Percentiles rank a stretch among this genome's conserved stretches.
These are phyloP conservation scores for Plecotus auritus DNA, from an alignment of 2,113 vertebrate genomes.

Conservation along the genomic window DNA sequence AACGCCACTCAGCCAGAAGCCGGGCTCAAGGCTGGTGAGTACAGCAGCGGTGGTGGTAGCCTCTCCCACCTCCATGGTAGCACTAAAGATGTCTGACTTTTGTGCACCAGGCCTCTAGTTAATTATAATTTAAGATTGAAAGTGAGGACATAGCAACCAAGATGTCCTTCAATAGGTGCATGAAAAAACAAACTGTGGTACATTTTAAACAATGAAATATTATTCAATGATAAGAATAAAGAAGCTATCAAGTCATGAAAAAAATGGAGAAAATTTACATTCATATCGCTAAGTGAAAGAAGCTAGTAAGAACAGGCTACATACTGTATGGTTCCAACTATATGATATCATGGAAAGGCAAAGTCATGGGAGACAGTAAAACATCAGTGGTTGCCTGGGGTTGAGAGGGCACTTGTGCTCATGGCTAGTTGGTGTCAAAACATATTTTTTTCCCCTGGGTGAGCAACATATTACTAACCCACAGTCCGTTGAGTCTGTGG, in stretches of 20 bases:
- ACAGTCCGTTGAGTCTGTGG: neutral
- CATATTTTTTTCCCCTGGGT: neutral
- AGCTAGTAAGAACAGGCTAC: neutral
- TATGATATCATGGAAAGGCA: neutral
- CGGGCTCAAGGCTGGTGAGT: too few species aligned
- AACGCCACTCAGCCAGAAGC: too few species aligned
- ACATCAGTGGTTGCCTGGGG: neutral
- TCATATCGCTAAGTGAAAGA: neutral
- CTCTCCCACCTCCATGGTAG: too few species aligned
- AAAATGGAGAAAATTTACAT: neutral
- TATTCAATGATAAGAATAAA: neutral
- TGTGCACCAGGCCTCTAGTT: neutral
- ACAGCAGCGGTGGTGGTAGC: too few species aligned
- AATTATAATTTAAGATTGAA: neutral
- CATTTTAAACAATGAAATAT: neutral
- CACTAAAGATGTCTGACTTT: too few species aligned
- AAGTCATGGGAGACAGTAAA: neutral
- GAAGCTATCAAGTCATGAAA: neutral
- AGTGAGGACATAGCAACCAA: neutral
- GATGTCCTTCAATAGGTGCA: neutral
- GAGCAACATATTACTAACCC: neutral
- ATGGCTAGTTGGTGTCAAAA: neutral
- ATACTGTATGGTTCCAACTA: neutral
- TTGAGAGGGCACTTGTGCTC: neutral
- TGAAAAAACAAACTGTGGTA: neutral